Evolutionary conservation across 1,140 invertebrate species (phyloP).

Genomic region (Calliopsis andreniformis): DNA sequence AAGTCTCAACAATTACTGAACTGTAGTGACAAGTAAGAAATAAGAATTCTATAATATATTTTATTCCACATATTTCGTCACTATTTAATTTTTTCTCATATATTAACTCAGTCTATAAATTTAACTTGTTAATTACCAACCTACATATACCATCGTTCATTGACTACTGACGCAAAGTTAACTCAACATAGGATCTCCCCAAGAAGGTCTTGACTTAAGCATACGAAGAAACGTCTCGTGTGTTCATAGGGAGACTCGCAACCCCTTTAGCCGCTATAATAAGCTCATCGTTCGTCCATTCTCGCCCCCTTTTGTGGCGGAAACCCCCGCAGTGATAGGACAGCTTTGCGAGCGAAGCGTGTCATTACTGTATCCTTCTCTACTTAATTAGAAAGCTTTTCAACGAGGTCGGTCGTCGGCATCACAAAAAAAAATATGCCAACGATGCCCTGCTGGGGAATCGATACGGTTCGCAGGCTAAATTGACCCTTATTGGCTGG

Average conservation of each 20-base stretch:
- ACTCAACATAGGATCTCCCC: too few relatives aligned
- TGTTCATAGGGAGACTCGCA: background rate
- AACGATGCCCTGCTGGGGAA: constrained; percentile 38
- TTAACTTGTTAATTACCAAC: too few relatives aligned
- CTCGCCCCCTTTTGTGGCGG: background rate
- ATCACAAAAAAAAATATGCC: constrained; percentile 52
- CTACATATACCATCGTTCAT: too few relatives aligned
- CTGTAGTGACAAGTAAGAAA: too few relatives aligned
- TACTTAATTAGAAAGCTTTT: constrained; percentile 74
- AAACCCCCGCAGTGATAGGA: background rate
- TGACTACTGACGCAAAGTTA: too few relatives aligned
- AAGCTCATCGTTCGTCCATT: constrained; percentile 12
- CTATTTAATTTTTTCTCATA: too few relatives aligned
- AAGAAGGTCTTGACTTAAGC: too few relatives aligned
- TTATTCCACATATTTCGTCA: too few relatives aligned
- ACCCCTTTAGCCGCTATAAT: background rate
- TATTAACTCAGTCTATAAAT: too few relatives aligned
- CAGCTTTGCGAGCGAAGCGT: background rate
- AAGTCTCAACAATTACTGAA: too few relatives aligned
- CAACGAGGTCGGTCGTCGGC: constrained; percentile 60
- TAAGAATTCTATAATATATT: too few relatives aligned
- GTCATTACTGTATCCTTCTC: constrained; percentile 19
- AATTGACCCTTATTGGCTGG: constrained; percentile 39
- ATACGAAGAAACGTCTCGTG: background rate
- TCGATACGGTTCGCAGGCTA: constrained; percentile 53